Evolutionary conservation across 2,113 vertebrate species (phyloP).

Genomic region (Tachycineta bicolor): DNA sequence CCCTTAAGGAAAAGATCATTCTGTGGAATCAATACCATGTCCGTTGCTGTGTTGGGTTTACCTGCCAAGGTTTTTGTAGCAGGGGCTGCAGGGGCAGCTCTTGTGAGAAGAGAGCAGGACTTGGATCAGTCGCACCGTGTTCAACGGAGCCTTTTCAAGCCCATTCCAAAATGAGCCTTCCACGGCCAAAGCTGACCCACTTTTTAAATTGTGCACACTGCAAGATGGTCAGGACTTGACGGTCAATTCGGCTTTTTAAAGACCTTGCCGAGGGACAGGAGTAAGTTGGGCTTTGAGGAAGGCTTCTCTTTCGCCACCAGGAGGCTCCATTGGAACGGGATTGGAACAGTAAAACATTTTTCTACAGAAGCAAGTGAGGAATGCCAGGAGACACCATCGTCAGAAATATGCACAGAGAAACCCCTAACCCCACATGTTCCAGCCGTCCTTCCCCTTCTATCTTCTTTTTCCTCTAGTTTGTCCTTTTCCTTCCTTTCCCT

Average conservation of each 20-base stretch:
- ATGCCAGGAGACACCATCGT: accelerated
- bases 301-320: background rate
- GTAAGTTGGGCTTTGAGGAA: background rate
- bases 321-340: background rate
- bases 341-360: background rate
- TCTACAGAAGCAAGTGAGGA: background rate
- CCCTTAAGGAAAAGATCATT: background rate
- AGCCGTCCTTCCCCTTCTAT: background rate
- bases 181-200: background rate
- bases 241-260: background rate
- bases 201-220: background rate
- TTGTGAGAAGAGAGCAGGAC: too few species aligned
- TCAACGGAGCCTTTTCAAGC: background rate
- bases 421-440: background rate
- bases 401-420: background rate
- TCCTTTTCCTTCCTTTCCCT: background rate
- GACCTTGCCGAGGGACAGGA: background rate
- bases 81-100: background rate
- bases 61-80: background rate
- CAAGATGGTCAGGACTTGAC: background rate
- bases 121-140: background rate
- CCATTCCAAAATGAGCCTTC: background rate
- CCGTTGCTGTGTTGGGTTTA: background rate
- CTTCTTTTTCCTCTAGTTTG: background rate
- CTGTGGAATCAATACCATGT: background rate